Base-by-base conservation (phyloP, 2,113 vertebrate species). In the Thymallus thymallus region DNA sequence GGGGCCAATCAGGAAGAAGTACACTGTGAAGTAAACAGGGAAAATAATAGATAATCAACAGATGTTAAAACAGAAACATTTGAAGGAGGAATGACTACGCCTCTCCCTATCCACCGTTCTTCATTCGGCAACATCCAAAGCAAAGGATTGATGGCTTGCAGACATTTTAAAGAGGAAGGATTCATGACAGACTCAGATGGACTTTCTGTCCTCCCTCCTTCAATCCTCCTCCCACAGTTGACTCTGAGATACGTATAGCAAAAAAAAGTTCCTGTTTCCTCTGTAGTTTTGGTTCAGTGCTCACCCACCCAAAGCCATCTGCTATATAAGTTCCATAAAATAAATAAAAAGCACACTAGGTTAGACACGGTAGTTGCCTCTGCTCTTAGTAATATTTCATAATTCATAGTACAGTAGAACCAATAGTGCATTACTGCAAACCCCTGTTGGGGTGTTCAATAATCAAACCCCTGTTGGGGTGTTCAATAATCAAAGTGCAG, bases 11-110 rank as follows among this genome's bases (percentile, higher is more conserved):
- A 73, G 86, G 86, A 88, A 81, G 88, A 92, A 93, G 92, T 92
- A 94, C 92, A 94, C 92, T 93, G 92, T 93, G 87, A 87, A 45
- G 68, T 77, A 82, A 76, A 85, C 77, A 86, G 76, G 84, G 71
- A 79, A 72, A 85, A 77, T 85, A 72, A 78, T 79, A 73, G 72
- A 78, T 70, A 74, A 82, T 62, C 16, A 67, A 74, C 63, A 56
- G 71, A 71, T 80, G 71, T 77, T 63, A 72, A 68, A 77, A 84
- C 16, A 5, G 41, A 67, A 32, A 41, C 65, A 67, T 67, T 68
- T 60, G 16, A 60, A 1, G 6, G 56, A 22, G 6, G 62, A 56
- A 62, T 77, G 78, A 85, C 67, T 30, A 32, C 18, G 67, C 18
- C 41, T 75, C 79, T 85, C 30, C 64, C 29, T 6, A 16, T 66